phyloP scores from a whole-genome alignment of 2,797 vertebrate species.

The Numenius phaeopus region DNA sequence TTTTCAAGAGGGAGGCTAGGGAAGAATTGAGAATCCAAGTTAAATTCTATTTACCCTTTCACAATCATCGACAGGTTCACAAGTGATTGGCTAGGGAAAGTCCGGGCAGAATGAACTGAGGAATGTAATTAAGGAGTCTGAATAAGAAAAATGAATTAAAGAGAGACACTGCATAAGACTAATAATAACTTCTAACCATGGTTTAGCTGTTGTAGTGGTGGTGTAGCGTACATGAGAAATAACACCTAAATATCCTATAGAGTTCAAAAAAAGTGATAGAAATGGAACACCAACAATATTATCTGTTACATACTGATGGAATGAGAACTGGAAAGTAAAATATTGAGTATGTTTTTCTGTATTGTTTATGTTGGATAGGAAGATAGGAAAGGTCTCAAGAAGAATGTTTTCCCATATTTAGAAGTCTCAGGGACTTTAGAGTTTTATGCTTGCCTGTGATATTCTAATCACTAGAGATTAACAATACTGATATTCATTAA shows the following conservation, averaged over 20 bases:
- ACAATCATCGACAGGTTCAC: not conserved
- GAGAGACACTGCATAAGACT: not conserved
- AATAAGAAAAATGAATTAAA: not conserved
- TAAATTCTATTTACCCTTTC: slow-evolving; percentile 15
- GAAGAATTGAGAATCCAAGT: not conserved
- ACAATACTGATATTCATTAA: not conserved
- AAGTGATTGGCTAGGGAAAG: not conserved
- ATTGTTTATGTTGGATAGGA: slow-evolving; percentile 40
- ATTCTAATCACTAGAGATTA: slow-evolving; percentile 16
- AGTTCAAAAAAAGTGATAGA: not conserved
- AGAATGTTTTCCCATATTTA: slow-evolving; percentile 31
- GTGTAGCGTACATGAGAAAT: not conserved
- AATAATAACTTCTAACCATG: not conserved
- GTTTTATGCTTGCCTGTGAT: not conserved
- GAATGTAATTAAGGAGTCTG: not conserved
- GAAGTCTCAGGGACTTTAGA: not conserved
- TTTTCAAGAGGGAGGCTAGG: not conserved
- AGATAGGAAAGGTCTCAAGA: slow-evolving; percentile 17
- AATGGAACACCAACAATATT: not conserved
- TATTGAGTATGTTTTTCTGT: slow-evolving; percentile 26
- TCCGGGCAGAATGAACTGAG: not conserved
- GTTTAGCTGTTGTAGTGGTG: not conserved
- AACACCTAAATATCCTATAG: not conserved
- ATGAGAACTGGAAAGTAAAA: slow-evolving; percentile 34
- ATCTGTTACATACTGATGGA: slow-evolving; percentile 20